Percentiles rank a stretch among this genome's conserved stretches.
Evolutionary conservation across 2,888 invertebrate genomes (phyloP).

Genomic region (Amiota communis): DNA sequence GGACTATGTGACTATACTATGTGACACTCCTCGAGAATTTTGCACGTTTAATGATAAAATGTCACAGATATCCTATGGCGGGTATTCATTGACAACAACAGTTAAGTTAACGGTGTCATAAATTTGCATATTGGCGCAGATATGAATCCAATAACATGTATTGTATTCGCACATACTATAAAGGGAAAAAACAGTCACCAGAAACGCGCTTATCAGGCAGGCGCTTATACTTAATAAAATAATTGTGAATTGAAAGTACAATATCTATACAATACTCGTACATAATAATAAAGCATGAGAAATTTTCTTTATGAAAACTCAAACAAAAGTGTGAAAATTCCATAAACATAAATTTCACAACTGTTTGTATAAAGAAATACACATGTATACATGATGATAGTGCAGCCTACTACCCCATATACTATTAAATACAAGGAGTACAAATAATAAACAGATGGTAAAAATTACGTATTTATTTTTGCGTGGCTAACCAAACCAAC

Average conservation of each 20-base stretch:
- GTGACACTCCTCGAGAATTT: constrained; percentile 33
- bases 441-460: background rate
- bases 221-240: no score
- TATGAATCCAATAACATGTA: background rate
- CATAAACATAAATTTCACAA: constrained; percentile 4
- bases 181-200: background rate
- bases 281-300: background rate
- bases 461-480: constrained; percentile 6
- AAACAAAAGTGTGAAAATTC: background rate
- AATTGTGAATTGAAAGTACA: background rate
- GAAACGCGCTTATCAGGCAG: background rate
- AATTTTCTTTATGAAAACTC: no score
- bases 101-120: constrained; percentile 55
- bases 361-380: background rate
- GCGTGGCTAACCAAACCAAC: background rate
- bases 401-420: background rate
- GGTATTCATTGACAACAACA: constrained; percentile 29
- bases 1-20: constrained; percentile 33
- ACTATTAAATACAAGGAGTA: background rate
- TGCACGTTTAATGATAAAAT: constrained; percentile 46
- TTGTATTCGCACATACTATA: no score
- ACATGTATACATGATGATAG: background rate
- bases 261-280: background rate
- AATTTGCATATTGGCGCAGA: constrained; percentile 39
- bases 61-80: constrained; percentile 44